Evolutionary conservation across 1,140 invertebrate genomes (phyloP).

Genomic region (Brachionus calyciflorus): DNA sequence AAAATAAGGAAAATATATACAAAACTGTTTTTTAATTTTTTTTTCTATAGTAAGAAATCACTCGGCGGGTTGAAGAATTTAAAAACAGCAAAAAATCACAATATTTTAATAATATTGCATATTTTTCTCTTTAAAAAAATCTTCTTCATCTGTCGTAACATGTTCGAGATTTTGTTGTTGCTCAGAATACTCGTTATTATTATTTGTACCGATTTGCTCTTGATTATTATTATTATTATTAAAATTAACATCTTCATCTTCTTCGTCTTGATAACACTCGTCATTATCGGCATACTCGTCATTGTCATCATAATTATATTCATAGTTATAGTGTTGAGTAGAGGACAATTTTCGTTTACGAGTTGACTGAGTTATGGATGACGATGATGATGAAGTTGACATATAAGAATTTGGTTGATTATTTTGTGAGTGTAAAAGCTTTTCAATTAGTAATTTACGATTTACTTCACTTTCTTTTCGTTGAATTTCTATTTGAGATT

Average conservation of each 20-base stretch:
- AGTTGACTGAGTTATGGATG: neutral
- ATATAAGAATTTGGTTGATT: neutral
- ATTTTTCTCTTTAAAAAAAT: neutral
- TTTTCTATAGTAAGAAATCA: no score
- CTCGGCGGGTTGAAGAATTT: no score
- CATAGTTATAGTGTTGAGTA: conserved; percentile 1
- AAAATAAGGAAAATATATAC: no score
- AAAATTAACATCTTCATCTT: neutral
- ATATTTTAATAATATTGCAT: neutral
- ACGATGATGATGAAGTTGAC: neutral
- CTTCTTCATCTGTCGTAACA: neutral
- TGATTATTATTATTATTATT: neutral
- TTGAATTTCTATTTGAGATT: conserved; percentile 22
- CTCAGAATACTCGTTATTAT: neutral
- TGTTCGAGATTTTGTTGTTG: neutral
- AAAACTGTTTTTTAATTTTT: no score
- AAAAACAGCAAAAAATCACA: no score
- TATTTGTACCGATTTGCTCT: no score
- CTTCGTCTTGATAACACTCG: neutral
- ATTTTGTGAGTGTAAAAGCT: neutral
- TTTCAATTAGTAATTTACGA: neutral
- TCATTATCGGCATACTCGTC: neutral
- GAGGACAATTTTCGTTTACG: conserved; percentile 3
- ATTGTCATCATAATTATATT: neutral
- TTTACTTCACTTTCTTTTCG: conserved; percentile 19